Percentiles rank a stretch among this genome's conserved stretches.
Conservation (phyloP, 2,797 vertebrate species). For the Fistularia tabacaria region DNA sequence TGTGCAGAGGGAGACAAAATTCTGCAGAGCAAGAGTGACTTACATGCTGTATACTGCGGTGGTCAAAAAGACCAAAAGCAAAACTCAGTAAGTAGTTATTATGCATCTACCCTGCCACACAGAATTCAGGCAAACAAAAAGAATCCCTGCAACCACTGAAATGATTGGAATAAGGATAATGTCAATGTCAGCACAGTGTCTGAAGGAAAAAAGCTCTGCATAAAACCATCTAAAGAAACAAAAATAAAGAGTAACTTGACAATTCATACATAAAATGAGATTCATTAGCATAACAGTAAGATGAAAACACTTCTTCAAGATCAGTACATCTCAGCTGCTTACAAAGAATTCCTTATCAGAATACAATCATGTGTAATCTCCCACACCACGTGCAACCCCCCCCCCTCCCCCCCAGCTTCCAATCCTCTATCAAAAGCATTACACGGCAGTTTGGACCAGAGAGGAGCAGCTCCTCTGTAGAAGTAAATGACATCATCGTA, state of each 20-base stretch:
- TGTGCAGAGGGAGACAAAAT: constrained; percentile 49
- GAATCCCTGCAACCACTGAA: constrained; percentile 18
- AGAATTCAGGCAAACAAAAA: constrained; percentile 13
- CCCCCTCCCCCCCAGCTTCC: neutral
- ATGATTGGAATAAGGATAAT: constrained; percentile 32
- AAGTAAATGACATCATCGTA: constrained; percentile 54
- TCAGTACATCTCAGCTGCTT: constrained; percentile 40
- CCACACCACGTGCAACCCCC: neutral
- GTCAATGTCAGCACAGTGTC: constrained; percentile 36
- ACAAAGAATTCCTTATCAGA: constrained; percentile 51
- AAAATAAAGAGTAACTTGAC: constrained; percentile 37
- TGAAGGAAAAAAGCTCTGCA: constrained; percentile 36
- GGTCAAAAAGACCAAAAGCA: constrained; percentile 40
- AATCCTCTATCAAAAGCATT: constrained; percentile 44
- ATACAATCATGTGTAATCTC: constrained; percentile 30
- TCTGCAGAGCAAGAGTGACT: constrained; percentile 40
- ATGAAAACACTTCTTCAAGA: constrained; percentile 61
- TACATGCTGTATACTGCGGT: constrained; percentile 48
- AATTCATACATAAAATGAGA: constrained; percentile 30
- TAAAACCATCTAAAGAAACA: constrained; percentile 36
- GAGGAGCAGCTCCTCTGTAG: constrained; percentile 39
- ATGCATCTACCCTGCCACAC: constrained; percentile 11
- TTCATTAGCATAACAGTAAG: constrained; percentile 59
- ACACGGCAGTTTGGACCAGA: constrained; percentile 53
- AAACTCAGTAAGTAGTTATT: constrained; percentile 27